Percentiles rank a stretch among this genome's conserved stretches.
Conservation (phyloP, 2,888 invertebrate species). For the Drosophila paramelanica region DNA sequence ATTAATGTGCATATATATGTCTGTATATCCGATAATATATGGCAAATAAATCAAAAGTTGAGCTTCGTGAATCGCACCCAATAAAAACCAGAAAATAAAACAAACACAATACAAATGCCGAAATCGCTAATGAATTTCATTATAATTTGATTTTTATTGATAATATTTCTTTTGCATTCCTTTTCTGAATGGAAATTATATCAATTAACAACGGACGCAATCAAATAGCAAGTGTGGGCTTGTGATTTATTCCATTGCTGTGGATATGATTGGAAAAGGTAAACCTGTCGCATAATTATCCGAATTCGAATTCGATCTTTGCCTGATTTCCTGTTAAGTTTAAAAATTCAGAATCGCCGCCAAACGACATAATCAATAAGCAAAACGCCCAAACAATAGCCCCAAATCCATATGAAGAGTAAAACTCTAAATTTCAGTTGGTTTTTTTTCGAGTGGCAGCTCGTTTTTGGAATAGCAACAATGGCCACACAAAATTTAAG, state of each 20-base stretch:
- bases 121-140: slow-evolving; percentile 71
- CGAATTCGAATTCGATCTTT: slow-evolving; percentile 4
- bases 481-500: slow-evolving; percentile 64
- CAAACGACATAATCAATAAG: slow-evolving; percentile 54
- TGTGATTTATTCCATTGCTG: slow-evolving; percentile 57
- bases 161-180: slow-evolving; percentile 41
- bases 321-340: slow-evolving; percentile 35
- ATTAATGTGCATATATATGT: background rate
- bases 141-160: slow-evolving; percentile 46
- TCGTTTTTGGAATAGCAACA: slow-evolving; percentile 39
- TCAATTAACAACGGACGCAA: slow-evolving; percentile 7
- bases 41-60: slow-evolving; percentile 65
- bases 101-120: slow-evolving; percentile 13
- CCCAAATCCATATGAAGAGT: slow-evolving; percentile 22
- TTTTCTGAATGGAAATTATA: slow-evolving; percentile 38
- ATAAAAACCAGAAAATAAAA: background rate
- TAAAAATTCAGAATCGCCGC: slow-evolving; percentile 2
- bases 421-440: slow-evolving; percentile 17
- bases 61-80: background rate
- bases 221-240: slow-evolving; percentile 19
- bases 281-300: slow-evolving; percentile 1
- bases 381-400: slow-evolving; percentile 33
- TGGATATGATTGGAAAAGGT: background rate
- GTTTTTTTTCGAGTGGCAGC: slow-evolving; percentile 14
- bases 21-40: slow-evolving; percentile 54